These are phyloP conservation scores for Brevimyrus niger DNA, from an alignment of 2,113 vertebrate species.

Conservation along the genomic window DNA sequence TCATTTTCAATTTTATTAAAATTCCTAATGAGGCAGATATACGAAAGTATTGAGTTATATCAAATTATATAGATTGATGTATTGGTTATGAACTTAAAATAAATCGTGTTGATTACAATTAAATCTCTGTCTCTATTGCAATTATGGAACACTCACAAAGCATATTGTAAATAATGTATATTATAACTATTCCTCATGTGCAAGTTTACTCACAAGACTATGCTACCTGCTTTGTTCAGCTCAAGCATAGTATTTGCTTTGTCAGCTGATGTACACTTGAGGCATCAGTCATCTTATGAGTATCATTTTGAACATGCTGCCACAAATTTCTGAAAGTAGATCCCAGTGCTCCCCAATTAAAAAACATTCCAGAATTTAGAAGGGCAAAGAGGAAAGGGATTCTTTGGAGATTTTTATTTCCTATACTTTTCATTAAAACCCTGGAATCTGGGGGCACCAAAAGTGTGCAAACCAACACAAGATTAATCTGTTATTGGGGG, in stretches of 20 bases:
- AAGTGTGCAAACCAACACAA: not conserved
- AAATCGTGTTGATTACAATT: not conserved
- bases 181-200: not conserved
- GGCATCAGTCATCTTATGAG: not conserved
- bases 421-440: not conserved
- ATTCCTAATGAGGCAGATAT: not conserved
- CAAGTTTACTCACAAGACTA: not conserved
- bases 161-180: not conserved
- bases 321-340: not conserved
- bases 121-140: not conserved
- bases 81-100: not conserved
- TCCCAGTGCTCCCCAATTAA: not conserved
- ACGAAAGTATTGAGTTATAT: not conserved
- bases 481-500: not conserved
- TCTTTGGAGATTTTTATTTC: not conserved
- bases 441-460: not conserved
- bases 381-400: not conserved
- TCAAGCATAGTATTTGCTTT: not conserved
- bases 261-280: not conserved
- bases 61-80: not conserved
- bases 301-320: not conserved
- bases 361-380: not conserved
- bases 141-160: not conserved
- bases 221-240: not conserved
- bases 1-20: not conserved